Base-by-base conservation (phyloP, 2,888 invertebrate species). In the Coleophora flavipennella region DNA sequence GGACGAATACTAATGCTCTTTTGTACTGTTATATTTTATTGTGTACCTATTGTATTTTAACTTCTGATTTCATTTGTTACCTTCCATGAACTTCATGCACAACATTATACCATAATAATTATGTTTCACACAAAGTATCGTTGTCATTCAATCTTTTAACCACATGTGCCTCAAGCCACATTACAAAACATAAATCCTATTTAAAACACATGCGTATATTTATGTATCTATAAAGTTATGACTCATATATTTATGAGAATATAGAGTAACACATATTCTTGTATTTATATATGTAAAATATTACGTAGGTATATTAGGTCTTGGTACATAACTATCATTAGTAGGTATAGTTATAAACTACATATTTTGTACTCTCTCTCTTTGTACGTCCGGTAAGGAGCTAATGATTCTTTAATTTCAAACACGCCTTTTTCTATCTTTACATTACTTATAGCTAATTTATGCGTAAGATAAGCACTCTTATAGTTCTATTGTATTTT, bases 1-100 rank as follows among this genome's bases (percentile, higher is more conserved):
- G 84, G 53, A 54, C 60, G 64, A 63, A 70, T 62, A 55, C 53
- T 57, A 50, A 48, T 45, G 43, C 65, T 61, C 61, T 53, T 57
- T 58, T 53, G 45, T 54, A 55, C 50, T 52, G 51, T 67, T 67
- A n/a, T n/a, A n/a, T 67, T 55, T 63, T 55, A 20, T 20, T 20
- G 20, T 20, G 3, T 20, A 4, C 20, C 20, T 60, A 62, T 68
- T 65, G 62, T 68, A 70, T 66, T 67, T 62, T 67, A 58, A 57
- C 62, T 66, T 68, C 51, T 51, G 43, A 38, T 61, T 56, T 75
- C 63, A 69, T 73, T 73, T 72, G 57, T 68, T 67, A 68, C 59
- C 65, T 67, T 57, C 80, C 80, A 79, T 79, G 54, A 64, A 63
- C 61, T 71, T 67, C 77, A 77, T 71, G 74, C 69, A 73, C 77